phyloP scores from a whole-genome alignment of 1,140 invertebrate genomes.

The Bombus ignitus region DNA sequence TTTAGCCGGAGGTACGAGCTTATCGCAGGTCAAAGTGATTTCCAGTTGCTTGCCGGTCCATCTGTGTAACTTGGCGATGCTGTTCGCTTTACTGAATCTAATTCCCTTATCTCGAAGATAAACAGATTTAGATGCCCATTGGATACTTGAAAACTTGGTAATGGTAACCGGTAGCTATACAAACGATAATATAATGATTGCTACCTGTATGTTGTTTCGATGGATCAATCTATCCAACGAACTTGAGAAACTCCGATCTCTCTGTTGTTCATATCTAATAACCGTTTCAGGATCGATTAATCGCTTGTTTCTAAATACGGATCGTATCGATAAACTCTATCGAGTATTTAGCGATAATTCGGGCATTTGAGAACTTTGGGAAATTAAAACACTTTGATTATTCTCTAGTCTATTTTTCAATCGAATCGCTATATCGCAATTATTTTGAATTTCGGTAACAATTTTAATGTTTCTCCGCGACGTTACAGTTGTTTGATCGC shows the following conservation, averaged over 20 bases:
- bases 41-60: constrained; percentile 24
- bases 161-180: constrained; percentile 29
- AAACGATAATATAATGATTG: constrained; percentile 36
- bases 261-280: background rate
- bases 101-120: constrained; percentile 52
- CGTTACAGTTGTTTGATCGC: background rate
- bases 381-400: background rate
- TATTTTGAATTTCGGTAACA: background rate
- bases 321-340: background rate
- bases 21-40: constrained; percentile 27
- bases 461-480: background rate
- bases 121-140: constrained; percentile 43
- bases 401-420: no score
- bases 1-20: background rate
- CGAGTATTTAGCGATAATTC: no score
- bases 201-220: background rate
- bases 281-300: background rate
- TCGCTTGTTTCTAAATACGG: background rate
- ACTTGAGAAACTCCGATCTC: background rate
- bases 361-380: background rate
- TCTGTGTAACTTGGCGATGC: background rate
- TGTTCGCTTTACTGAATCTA: constrained; percentile 26
- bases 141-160: background rate
- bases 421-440: background rate
- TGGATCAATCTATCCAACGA: constrained; percentile 30